A percentile compares a stretch with the other conserved stretches of the same genome.
Evolutionary conservation across 2,797 vertebrate genomes (phyloP).

Genomic region (Octomys mimax): DNA sequence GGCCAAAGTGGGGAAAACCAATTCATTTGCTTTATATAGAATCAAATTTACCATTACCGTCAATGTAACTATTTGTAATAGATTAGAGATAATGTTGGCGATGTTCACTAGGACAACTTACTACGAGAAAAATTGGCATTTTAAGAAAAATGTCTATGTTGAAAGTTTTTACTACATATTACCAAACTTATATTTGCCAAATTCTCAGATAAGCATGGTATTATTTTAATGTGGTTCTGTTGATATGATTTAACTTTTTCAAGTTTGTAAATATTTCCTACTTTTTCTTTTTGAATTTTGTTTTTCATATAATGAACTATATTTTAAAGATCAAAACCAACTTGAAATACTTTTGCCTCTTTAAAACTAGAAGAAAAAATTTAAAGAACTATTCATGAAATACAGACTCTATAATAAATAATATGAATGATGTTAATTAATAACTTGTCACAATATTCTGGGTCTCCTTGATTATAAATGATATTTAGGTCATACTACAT

Average conservation of each 20-base stretch:
- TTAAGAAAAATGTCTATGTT: neutral
- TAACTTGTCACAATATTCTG: neutral
- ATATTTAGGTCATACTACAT: constrained; percentile 36
- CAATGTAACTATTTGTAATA: constrained; percentile 6
- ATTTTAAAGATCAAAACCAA: constrained; percentile 48
- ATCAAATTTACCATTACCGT: constrained; percentile 10
- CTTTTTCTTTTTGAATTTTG: constrained; percentile 44
- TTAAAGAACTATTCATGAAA: constrained; percentile 3
- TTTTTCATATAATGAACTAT: constrained; percentile 37
- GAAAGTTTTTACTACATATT: neutral
- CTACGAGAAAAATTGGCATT: neutral
- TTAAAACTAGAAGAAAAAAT: constrained; percentile 18
- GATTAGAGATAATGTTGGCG: neutral
- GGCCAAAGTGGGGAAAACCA: neutral
- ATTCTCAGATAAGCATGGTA: neutral
- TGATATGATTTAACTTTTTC: constrained; percentile 35
- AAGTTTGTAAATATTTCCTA: constrained; percentile 21
- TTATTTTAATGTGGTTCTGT: constrained; percentile 23
- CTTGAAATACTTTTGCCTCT: constrained; percentile 10
- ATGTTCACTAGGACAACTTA: neutral
- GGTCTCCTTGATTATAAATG: neutral
- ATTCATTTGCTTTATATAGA: constrained; percentile 8
- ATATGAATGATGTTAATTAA: constrained; percentile 28
- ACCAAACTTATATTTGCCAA: neutral
- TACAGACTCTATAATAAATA: constrained; percentile 13